Conservation (phyloP, 2,888 invertebrate genomes). For the Digitonthophagus gazella region DNA sequence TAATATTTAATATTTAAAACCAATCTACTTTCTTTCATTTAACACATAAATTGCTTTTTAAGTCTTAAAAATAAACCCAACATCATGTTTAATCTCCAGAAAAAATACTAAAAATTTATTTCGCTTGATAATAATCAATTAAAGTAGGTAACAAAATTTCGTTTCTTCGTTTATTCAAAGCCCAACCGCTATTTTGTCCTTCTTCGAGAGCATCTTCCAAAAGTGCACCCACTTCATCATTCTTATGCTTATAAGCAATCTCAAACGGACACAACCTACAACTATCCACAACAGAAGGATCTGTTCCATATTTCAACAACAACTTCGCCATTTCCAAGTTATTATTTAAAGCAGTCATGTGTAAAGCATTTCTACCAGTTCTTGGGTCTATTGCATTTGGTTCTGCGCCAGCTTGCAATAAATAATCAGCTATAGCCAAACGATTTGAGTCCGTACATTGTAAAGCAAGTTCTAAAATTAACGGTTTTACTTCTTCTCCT, state of each 20-base stretch:
- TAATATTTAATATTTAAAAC: too few relatives aligned
- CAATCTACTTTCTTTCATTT: too few relatives aligned
- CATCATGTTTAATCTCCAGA: too few relatives aligned
- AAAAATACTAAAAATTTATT: too few relatives aligned
- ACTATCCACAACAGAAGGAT: constrained; percentile 46
- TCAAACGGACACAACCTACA: constrained; percentile 32
- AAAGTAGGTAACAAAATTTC: not conserved
- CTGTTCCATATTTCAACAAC: constrained; percentile 49
- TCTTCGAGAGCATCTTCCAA: not conserved
- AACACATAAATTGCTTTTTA: too few relatives aligned
- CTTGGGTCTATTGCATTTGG: constrained; percentile 50
- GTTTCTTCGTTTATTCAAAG: too few relatives aligned
- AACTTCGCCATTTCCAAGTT: constrained; percentile 48
- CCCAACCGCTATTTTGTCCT: not conserved
- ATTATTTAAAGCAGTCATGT: constrained; percentile 56
- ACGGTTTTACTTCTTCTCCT: constrained; percentile 12
- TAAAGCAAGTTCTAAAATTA: constrained; percentile 36
- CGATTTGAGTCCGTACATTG: constrained; percentile 47
- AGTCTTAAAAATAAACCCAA: too few relatives aligned
- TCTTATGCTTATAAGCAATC: not conserved
- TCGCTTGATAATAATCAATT: too few relatives aligned
- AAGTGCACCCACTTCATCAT: not conserved
- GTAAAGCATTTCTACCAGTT: constrained; percentile 53
- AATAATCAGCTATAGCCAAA: constrained; percentile 46
- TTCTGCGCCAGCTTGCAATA: constrained; percentile 48